Percentiles rank a stretch among this genome's conserved stretches.
These are phyloP conservation scores for Anoplius nigerrimus DNA, from an alignment of 2,888 invertebrate species.

Conservation along the genomic window DNA sequence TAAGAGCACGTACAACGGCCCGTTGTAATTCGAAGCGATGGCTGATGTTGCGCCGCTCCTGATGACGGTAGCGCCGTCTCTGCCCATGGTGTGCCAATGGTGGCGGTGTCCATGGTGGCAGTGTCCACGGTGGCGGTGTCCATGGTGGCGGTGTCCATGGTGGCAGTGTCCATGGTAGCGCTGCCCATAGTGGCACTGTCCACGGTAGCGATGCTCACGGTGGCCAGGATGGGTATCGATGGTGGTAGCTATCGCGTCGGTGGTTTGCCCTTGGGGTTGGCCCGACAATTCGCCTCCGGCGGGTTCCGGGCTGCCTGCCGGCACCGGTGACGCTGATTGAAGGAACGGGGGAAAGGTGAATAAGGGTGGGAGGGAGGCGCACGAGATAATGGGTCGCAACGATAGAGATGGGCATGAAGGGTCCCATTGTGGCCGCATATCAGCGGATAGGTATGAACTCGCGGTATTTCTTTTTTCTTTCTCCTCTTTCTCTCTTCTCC, in stretches of 20 bases:
- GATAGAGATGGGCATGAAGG: neutral
- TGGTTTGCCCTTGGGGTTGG: too few relatives aligned
- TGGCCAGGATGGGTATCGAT: too few relatives aligned
- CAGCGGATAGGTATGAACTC: too few relatives aligned
- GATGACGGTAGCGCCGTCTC: neutral
- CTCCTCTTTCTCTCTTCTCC: too few relatives aligned
- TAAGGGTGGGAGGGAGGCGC: neutral
- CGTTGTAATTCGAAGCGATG: slow-evolving; percentile 44
- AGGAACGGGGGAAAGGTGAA: neutral
- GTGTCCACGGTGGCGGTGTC: too few relatives aligned
- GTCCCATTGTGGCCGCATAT: neutral
- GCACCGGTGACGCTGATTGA: neutral
- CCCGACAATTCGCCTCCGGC: neutral
- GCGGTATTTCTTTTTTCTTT: too few relatives aligned
- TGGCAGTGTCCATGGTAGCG: too few relatives aligned
- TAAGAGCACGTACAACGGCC: slow-evolving; percentile 27
- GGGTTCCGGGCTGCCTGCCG: neutral
- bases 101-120: neutral
- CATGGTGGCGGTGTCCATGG: too few relatives aligned
- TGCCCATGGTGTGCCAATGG: neutral
- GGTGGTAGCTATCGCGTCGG: too few relatives aligned
- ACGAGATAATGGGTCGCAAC: neutral
- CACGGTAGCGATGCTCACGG: too few relatives aligned
- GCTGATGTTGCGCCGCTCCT: slow-evolving; percentile 20
- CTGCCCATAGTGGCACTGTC: too few relatives aligned